Conservation (phyloP, 2,113 vertebrate species). For the Cettia cetti region DNA sequence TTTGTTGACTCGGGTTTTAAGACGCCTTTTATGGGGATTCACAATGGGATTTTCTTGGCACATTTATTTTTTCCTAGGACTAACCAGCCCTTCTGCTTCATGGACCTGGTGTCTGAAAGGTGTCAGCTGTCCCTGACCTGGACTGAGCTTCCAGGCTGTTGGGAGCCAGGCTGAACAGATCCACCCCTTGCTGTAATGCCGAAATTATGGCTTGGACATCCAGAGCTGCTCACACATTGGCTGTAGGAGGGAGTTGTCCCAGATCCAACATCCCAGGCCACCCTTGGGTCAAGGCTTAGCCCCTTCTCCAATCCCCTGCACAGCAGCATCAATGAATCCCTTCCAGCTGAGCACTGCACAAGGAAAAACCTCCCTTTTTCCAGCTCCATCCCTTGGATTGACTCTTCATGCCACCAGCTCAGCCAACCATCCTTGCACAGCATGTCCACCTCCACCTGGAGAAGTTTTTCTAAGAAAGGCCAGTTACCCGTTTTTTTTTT, state of each 20-base stretch:
- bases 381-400: background rate
- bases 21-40: background rate
- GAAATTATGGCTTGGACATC: background rate
- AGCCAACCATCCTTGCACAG: background rate
- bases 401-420: background rate
- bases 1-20: background rate
- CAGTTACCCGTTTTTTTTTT: background rate
- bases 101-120: fast-evolving
- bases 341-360: background rate
- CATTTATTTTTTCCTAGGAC: background rate
- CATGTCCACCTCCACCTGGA: background rate
- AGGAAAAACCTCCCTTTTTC: background rate
- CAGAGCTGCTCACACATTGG: background rate
- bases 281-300: background rate
- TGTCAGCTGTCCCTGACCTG: background rate
- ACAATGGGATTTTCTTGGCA: background rate
- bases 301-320: background rate
- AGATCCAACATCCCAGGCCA: background rate
- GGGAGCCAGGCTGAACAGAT: background rate
- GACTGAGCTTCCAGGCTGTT: background rate
- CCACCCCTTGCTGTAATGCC: no score
- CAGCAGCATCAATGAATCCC: background rate
- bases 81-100: background rate
- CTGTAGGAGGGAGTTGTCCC: background rate
- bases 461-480: background rate